Percentiles rank a stretch among this genome's conserved stretches.
These are phyloP conservation scores for Serripes groenlandicus DNA, from an alignment of 2,888 invertebrate genomes.

Conservation along the genomic window DNA sequence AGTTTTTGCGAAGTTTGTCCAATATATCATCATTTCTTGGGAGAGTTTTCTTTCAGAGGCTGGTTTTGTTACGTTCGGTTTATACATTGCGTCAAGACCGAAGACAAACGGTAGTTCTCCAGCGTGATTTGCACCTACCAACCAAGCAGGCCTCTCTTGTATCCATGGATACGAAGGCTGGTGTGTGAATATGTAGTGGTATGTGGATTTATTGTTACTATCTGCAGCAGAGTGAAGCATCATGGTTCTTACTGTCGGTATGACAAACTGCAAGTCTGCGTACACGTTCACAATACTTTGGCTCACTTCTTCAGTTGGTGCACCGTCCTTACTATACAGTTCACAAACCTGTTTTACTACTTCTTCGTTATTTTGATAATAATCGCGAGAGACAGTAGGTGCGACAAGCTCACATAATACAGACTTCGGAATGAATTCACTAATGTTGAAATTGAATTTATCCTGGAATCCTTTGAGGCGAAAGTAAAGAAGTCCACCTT, in stretches of 20 bases:
- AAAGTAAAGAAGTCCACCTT: constrained; percentile 68
- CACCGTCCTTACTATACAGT: constrained; percentile 36
- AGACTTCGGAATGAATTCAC: constrained; percentile 44
- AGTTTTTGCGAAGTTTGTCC: constrained; percentile 97
- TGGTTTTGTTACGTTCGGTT: constrained; percentile 24
- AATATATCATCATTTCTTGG: constrained; percentile 95
- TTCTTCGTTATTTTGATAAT: constrained; percentile 31
- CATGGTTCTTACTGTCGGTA: constrained; percentile 53
- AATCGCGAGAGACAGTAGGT: constrained; percentile 44
- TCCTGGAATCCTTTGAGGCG: constrained; percentile 43
- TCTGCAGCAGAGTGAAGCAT: constrained; percentile 92
- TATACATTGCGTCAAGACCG: constrained; percentile 90
- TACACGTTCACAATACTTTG: constrained; percentile 50
- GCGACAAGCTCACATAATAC: constrained; percentile 61
- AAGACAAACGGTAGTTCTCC: constrained; percentile 98
- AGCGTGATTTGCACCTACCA: constrained; percentile 95
- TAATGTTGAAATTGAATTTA: constrained; percentile 49
- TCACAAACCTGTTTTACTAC: constrained; percentile 55
- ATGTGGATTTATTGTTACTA: constrained; percentile 90
- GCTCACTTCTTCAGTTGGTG: constrained; percentile 38
- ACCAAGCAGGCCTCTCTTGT: constrained; percentile 94
- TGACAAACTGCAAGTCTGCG: constrained; percentile 56
- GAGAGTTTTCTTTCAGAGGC: constrained; percentile 95
- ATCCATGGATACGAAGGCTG: constrained; percentile 91
- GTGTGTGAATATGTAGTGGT: constrained; percentile 96